These are phyloP conservation scores for Stichodactyla mertensii DNA, from an alignment of 64 coral and sea anemone species.

Conservation along the genomic window DNA sequence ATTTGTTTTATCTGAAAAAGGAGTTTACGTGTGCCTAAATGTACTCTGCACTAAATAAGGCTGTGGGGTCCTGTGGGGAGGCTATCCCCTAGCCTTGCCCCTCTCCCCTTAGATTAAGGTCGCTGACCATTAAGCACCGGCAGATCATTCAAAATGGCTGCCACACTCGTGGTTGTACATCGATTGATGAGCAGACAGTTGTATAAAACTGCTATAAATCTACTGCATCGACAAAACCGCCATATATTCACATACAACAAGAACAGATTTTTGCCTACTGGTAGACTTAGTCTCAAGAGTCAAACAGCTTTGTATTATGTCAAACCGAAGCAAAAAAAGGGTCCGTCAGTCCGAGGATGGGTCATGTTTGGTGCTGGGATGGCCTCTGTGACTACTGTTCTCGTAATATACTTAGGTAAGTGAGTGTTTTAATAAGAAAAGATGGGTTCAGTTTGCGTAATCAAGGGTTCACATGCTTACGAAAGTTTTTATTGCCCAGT, in stretches of 20 bases:
- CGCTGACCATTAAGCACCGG: not conserved
- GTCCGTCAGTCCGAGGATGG: conserved; percentile 68
- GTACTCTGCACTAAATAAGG: no score
- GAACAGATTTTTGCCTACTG: not conserved
- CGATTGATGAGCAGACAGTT: not conserved
- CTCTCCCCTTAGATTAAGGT: not conserved
- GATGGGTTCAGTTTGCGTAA: not conserved
- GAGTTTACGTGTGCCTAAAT: no score
- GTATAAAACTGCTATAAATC: not conserved
- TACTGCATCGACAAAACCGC: not conserved
- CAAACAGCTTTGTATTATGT: conserved; percentile 75
- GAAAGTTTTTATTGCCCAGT: no score
- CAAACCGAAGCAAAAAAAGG: conserved; percentile 89
- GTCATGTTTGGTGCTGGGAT: conserved; percentile 51
- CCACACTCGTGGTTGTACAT: not conserved
- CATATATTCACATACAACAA: not conserved
- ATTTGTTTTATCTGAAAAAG: no score
- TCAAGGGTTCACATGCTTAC: no score
- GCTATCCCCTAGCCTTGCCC: not conserved
- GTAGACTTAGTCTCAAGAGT: conserved; percentile 40
- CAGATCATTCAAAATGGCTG: not conserved
- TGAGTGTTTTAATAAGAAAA: not conserved
- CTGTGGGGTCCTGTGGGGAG: no score
- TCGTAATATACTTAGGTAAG: conserved; percentile 69
- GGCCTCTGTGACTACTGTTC: not conserved